phyloP scores from a whole-genome alignment of 1,140 invertebrate species.

The Apis florea region DNA sequence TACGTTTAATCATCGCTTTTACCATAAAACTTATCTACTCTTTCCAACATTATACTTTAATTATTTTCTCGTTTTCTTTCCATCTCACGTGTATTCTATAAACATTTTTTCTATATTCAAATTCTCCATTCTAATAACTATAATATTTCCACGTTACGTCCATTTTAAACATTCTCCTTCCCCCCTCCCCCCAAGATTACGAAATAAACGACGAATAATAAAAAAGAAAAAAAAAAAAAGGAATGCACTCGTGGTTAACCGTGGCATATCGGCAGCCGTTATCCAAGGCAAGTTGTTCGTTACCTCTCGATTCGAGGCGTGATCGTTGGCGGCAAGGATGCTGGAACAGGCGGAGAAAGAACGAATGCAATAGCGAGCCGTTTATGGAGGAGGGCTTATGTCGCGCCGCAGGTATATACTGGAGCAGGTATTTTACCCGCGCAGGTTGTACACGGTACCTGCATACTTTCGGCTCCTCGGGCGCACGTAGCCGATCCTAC shows the following conservation, averaged over 20 bases:
- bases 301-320: neutral
- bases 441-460: conserved; percentile 60
- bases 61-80: no score
- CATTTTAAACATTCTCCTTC: no score
- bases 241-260: no score
- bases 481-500: conserved; percentile 28
- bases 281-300: neutral
- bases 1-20: no score
- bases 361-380: conserved; percentile 45
- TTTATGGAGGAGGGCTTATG: conserved; percentile 55
- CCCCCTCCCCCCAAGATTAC: no score
- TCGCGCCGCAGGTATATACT: conserved; percentile 60
- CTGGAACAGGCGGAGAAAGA: conserved; percentile 8
- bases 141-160: no score
- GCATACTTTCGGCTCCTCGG: conserved; percentile 60
- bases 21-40: no score
- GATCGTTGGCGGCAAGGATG: neutral
- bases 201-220: neutral
- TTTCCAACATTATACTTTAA: no score
- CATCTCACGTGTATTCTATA: no score
- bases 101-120: no score
- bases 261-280: neutral
- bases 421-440: conserved; percentile 58
- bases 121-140: no score
- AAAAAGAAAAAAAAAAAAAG: neutral